phyloP scores from a whole-genome alignment of 1,140 invertebrate species.

The Drosophila triauraria region DNA sequence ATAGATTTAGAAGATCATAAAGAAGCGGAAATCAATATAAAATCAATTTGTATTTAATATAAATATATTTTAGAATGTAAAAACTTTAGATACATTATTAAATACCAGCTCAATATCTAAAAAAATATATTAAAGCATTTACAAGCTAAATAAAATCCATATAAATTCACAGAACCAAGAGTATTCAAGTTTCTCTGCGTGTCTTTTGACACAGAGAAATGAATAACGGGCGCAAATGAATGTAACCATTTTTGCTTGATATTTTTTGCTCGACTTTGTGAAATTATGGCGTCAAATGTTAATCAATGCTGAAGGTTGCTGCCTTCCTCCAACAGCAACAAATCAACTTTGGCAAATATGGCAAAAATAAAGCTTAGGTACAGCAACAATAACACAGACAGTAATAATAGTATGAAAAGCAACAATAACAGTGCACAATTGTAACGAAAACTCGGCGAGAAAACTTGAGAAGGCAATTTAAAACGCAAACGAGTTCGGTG shows the following conservation, averaged over 20 bases:
- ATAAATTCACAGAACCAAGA: not conserved
- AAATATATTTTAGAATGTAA: too few species aligned
- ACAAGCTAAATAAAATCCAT: not conserved
- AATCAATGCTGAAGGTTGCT: slow-evolving; percentile 80
- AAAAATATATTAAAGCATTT: not conserved
- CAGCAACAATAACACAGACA: slow-evolving; percentile 10
- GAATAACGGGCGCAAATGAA: slow-evolving; percentile 10
- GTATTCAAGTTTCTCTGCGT: not conserved
- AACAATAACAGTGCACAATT: slow-evolving; percentile 64
- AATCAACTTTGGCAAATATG: slow-evolving; percentile 46
- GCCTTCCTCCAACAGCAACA: slow-evolving; percentile 40
- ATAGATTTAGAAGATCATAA: not conserved
- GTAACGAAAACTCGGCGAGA: slow-evolving; percentile 56
- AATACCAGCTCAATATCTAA: not conserved
- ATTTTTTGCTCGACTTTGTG: slow-evolving; percentile 65
- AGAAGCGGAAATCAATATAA: not conserved
- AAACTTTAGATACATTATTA: not conserved
- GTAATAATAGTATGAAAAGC: slow-evolving; percentile 50
- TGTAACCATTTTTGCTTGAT: slow-evolving; percentile 57
- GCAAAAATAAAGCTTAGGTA: slow-evolving; percentile 11
- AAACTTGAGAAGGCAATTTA: slow-evolving; percentile 56
- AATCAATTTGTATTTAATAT: too few species aligned
- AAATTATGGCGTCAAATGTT: slow-evolving; percentile 83
- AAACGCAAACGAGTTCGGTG: slow-evolving; percentile 44
- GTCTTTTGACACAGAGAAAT: slow-evolving; percentile 9